phyloP scores from a whole-genome alignment of 2,888 invertebrate genomes.

The Lutraria lutraria region DNA sequence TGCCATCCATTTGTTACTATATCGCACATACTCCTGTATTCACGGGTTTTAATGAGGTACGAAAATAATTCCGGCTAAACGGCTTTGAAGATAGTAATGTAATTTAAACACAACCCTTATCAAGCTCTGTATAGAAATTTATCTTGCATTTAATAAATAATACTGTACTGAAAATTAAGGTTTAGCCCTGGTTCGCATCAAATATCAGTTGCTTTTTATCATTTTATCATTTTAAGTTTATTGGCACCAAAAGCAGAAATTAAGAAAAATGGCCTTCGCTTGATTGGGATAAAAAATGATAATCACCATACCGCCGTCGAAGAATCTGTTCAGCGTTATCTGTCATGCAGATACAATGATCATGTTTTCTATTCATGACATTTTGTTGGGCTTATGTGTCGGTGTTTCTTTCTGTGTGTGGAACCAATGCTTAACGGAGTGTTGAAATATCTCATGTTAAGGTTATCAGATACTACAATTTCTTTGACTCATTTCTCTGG shows the following conservation, averaged over 20 bases:
- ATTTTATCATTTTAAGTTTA: not conserved
- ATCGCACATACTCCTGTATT: not conserved
- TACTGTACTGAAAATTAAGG: not conserved
- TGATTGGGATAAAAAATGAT: conserved; percentile 9
- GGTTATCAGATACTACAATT: not conserved
- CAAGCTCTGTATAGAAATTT: conserved; percentile 21
- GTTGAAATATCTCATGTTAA: not conserved
- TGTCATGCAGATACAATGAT: not conserved
- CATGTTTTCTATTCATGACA: conserved; percentile 7
- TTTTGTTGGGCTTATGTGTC: not conserved
- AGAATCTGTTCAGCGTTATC: conserved; percentile 12
- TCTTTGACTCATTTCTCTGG: not conserved
- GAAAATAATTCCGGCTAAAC: conserved; percentile 28
- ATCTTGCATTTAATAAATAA: conserved; percentile 16
- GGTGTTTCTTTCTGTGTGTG: not conserved
- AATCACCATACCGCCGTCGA: not conserved
- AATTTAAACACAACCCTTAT: conserved; percentile 8
- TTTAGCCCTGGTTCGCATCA: not conserved
- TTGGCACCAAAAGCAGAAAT: not conserved
- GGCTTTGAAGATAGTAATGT: not conserved
- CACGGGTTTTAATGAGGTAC: conserved; percentile 20
- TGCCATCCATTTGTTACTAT: conserved; percentile 9
- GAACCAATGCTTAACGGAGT: not conserved
- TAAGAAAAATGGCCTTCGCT: not conserved
- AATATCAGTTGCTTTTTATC: conserved; percentile 11